These are phyloP conservation scores for Ivindomyrus marchei DNA, from an alignment of 2,113 vertebrate genomes.

Conservation along the genomic window DNA sequence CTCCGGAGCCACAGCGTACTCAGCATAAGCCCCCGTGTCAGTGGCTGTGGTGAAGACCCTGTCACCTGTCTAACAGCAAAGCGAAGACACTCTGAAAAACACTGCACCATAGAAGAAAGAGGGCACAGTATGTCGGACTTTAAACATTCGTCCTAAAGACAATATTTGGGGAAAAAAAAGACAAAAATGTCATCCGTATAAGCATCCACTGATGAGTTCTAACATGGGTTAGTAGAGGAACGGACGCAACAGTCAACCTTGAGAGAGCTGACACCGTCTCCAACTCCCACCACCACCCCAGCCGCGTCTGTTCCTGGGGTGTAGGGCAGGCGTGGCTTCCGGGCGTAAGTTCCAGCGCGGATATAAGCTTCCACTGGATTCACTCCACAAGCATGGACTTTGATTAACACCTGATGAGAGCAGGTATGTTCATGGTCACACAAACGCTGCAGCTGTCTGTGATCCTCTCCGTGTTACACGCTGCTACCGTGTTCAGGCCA, in stretches of 20 bases:
- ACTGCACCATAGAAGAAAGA: neutral
- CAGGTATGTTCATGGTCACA: neutral
- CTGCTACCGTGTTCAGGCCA: neutral
- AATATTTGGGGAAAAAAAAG: neutral
- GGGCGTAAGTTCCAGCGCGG: conserved; percentile 62
- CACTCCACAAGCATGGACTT: conserved; percentile 77
- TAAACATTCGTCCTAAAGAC: neutral
- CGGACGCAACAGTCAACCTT: conserved; percentile 60
- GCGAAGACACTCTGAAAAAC: neutral
- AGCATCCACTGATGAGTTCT: neutral
- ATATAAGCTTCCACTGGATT: conserved; percentile 93
- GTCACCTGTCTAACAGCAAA: conserved; percentile 70
- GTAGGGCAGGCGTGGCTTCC: conserved; percentile 71
- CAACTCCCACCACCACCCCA: conserved; percentile 71
- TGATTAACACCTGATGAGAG: conserved; percentile 75
- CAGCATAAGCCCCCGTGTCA: conserved; percentile 78
- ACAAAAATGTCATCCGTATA: neutral
- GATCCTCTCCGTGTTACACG: neutral
- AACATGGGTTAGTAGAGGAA: neutral
- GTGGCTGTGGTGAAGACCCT: conserved; percentile 75
- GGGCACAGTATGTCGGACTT: neutral
- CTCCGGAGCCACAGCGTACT: conserved; percentile 67
- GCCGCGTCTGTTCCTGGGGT: conserved; percentile 78
- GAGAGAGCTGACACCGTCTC: conserved; percentile 61
- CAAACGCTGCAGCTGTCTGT: neutral